phyloP scores from a whole-genome alignment of 92 coral and sea anemone species.

The Nematostella vectensis region DNA sequence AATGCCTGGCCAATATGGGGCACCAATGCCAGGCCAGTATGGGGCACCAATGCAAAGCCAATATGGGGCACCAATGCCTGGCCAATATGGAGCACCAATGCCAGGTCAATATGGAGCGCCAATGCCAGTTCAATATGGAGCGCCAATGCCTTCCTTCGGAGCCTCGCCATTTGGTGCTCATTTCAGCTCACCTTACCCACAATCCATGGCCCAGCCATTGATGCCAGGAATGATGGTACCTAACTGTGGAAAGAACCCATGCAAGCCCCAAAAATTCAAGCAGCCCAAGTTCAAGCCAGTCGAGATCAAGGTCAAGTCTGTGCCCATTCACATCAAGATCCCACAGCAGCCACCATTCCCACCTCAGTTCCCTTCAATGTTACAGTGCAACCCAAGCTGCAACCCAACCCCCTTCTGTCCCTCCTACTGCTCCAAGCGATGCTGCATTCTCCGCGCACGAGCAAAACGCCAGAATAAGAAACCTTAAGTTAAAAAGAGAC shows the following conservation, averaged over 20 bases:
- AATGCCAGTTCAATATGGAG: constrained; percentile 13
- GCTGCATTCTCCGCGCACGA: constrained; percentile 34
- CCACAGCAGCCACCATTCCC: constrained; percentile 26
- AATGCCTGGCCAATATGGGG: not conserved
- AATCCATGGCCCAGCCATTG: not conserved
- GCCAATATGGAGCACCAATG: not conserved
- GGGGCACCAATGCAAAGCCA: no score
- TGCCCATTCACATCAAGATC: constrained; percentile 36
- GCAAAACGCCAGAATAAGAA: no score
- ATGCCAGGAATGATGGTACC: not conserved
- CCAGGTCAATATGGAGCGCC: constrained; percentile 1
- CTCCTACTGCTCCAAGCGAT: constrained; percentile 37
- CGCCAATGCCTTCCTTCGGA: not conserved
- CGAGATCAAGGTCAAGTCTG: constrained; percentile 8
- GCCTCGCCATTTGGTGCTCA: not conserved
- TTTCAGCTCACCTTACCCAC: not conserved
- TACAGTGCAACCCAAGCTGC: constrained; percentile 16
- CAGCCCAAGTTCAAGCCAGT: constrained; percentile 7
- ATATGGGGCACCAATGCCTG: not conserved
- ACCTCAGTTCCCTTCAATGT: constrained; percentile 20
- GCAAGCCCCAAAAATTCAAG: constrained; percentile 29
- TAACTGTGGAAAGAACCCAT: constrained; percentile 14
- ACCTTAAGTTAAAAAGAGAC: no score
- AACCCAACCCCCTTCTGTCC: constrained; percentile 44
- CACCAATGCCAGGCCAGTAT: not conserved